phyloP scores from a whole-genome alignment of 2,888 invertebrate species.

The Drosophila fungiperda region DNA sequence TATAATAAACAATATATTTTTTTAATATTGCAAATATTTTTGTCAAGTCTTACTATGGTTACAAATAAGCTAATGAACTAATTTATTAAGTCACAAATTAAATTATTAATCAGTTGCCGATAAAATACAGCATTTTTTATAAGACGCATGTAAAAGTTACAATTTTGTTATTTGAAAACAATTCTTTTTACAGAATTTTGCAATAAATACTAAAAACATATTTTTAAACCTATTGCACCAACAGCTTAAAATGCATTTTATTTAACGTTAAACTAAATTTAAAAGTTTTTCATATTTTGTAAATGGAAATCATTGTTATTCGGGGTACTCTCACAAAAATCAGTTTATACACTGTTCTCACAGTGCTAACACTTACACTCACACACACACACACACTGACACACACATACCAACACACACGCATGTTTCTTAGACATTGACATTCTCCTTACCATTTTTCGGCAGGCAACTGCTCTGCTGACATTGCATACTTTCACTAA shows the following conservation, averaged over 20 bases:
- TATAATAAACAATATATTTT: not conserved
- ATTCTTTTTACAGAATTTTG: not conserved
- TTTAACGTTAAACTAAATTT: not conserved
- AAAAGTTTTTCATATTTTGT: not conserved
- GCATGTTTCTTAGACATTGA: constrained; percentile 50
- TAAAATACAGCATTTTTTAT: not conserved
- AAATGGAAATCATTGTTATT: not conserved
- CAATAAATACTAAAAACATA: not conserved
- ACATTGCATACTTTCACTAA: constrained; percentile 65
- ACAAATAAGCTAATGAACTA: not conserved
- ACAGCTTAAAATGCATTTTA: no score
- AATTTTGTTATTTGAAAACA: not conserved
- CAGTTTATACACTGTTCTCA: constrained; percentile 40
- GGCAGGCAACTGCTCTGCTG: constrained; percentile 37
- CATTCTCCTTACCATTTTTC: not conserved
- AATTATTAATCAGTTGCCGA: not conserved
- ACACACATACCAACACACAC: constrained; percentile 11
- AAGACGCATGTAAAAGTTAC: not conserved
- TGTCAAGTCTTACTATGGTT: not conserved
- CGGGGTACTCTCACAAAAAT: not conserved
- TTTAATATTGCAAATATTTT: no score
- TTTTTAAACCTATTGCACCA: not conserved
- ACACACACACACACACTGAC: constrained; percentile 3
- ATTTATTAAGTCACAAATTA: not conserved
- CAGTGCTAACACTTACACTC: constrained; percentile 11